Evolutionary conservation across 1,140 invertebrate species (phyloP), one percentile per base, ranked within the genome.

Genomic region (Drosophila erecta): DNA sequence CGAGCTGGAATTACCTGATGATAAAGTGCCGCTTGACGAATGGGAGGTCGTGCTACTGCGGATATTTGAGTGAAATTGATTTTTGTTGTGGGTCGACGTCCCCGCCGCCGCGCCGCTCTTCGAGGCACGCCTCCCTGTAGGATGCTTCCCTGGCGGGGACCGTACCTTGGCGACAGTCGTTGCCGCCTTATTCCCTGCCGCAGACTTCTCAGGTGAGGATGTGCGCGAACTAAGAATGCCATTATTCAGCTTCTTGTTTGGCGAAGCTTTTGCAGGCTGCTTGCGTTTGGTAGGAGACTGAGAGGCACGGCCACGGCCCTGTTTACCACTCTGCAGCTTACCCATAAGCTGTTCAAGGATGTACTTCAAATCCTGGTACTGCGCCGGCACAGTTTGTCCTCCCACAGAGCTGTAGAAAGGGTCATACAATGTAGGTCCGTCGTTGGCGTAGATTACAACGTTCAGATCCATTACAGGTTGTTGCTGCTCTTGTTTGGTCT

Each of bases 381-480:
- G 89, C 62, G 90, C 79, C 78, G 87, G 87, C 80, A 90, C 77
- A 79, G 76, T 76, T 64, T 73, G 56, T 65, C 76, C 74, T 44
- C 57, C 92, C 35, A 75, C 57, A 2, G 96, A 96, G 49, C 94
- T 94, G 91, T 97, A 98, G 33, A 97, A 93, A 58, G 95, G 94
- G 92, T 98, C 97, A 85, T 98, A 98, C 46, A 98, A 96, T 22
- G 96, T 96, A 24, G 96, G 96, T 0, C 97, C 97, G 90, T 97
- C 96, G 92, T 98, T 98, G 1, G 97, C 97, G 84, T 97, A 96
- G 51, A 96, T 93, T 6, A 98, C 95, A 8, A 97, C 96, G 27
- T 94, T 93, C 33, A 95, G 93, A 15, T 95, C 94, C 93, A 58
- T 33, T 5, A 60, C 69, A 37, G 69, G 78, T 27, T 60, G 44